phyloP scores from a whole-genome alignment of 1,140 invertebrate genomes.

The Platorchestia sp. region DNA sequence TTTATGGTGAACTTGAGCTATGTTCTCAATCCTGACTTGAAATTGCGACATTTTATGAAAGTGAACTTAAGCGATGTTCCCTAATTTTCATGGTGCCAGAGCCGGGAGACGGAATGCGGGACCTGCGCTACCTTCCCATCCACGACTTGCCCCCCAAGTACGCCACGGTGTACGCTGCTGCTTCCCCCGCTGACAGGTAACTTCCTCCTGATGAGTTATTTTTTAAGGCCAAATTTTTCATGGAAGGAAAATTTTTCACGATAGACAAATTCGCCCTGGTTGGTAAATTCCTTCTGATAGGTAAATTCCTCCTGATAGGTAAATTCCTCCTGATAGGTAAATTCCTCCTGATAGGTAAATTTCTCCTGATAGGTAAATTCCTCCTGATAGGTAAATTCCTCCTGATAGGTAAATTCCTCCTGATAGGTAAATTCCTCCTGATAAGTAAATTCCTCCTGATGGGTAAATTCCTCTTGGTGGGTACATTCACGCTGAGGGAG shows the following conservation, averaged over 20 bases:
- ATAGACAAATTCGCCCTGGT: too few species aligned
- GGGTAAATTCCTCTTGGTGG: too few species aligned
- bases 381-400: too few species aligned
- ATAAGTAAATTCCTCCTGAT: too few species aligned
- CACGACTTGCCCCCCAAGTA: slow-evolving; percentile 31
- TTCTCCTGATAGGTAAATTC: too few species aligned
- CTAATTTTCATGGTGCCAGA: not conserved
- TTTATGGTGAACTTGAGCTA: too few species aligned
- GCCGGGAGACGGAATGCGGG: not conserved
- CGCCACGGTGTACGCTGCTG: not conserved
- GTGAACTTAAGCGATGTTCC: not conserved
- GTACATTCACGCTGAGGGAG: not conserved
- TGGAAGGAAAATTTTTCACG: too few species aligned
- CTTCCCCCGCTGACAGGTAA: not conserved
- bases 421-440: too few species aligned
- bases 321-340: not conserved
- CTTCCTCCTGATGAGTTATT: not conserved
- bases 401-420: too few species aligned
- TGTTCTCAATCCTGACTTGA: too few species aligned
- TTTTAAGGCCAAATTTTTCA: too few species aligned
- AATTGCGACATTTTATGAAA: not conserved
- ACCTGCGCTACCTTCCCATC: not conserved
- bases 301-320: not conserved
- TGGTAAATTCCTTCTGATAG: too few species aligned
- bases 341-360: not conserved